Percentiles rank a stretch among this genome's conserved stretches.
Conservation (phyloP, 2,888 invertebrate species). For the Dryocosmus kuriphilus region DNA sequence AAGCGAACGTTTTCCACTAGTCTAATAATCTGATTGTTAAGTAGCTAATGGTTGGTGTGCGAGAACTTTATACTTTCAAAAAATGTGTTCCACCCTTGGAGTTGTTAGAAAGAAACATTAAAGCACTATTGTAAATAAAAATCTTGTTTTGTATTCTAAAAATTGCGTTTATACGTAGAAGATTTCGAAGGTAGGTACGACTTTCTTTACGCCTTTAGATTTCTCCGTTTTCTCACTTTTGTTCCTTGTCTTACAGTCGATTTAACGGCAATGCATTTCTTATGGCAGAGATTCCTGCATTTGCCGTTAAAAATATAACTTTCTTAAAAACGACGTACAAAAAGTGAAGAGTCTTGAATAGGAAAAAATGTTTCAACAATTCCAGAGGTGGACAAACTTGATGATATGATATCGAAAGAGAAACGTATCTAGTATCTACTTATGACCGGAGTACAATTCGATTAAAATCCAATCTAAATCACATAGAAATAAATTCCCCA, state of each 20-base stretch:
- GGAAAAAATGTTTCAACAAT: constrained; percentile 60
- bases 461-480: background rate
- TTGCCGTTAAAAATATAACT: constrained; percentile 61
- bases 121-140: constrained; percentile 52
- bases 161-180: constrained; percentile 48
- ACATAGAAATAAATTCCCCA: too few species aligned
- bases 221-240: constrained; percentile 55
- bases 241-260: constrained; percentile 34
- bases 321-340: constrained; percentile 16
- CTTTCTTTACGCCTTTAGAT: constrained; percentile 64
- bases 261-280: constrained; percentile 75
- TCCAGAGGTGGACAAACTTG: constrained; percentile 72
- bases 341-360: background rate
- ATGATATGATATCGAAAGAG: constrained; percentile 49
- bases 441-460: constrained; percentile 68
- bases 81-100: constrained; percentile 73
- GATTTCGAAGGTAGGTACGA: constrained; percentile 71
- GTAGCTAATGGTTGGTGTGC: constrained; percentile 17
- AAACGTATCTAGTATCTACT: constrained; percentile 69
- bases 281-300: constrained; percentile 69
- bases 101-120: constrained; percentile 59
- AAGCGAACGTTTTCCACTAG: constrained; percentile 15
- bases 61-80: constrained; percentile 28
- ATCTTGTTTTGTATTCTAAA: constrained; percentile 58
- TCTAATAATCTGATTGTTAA: constrained; percentile 29